Evolutionary conservation across 2,113 vertebrate species (phyloP), one percentile per base, ranked within the genome.

Genomic region (Chaenocephalus aceratus): DNA sequence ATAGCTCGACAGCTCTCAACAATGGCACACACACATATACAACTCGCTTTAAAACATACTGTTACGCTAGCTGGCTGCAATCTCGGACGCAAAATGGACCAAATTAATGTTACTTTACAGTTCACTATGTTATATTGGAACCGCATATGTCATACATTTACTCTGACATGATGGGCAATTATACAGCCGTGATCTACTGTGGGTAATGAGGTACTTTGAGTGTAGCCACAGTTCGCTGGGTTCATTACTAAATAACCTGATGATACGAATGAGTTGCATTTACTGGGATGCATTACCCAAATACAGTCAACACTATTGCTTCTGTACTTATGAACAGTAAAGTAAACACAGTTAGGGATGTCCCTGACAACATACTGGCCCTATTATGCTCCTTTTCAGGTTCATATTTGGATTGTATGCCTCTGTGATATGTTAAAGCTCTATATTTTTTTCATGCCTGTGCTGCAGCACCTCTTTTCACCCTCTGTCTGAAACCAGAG

Each of bases 1-100:
- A 91, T 77, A 79, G 71, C 67, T 85, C 74, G 80, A 77, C 83
- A 90, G 84, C 80, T 86, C 77, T 74, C 90, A 90, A 90, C 83
- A 87, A 82, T 60, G 13, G 60, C 62, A 70, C 41, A 85, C 21
- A 54, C 36, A 58, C 13, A 10, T 52, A 61, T 46, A 67, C 54
- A 65, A 46, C 10, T 66, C 48, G 3, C 16, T n/a, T 2, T 21
- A 62, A 57, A 53, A 51, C 56, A 54, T 56, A 44, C 10, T 12
- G 34, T 69, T 82, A 63, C 41, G 4, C 72, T 74, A 57, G 3
- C 44, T 57, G 63, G 61, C 54, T 67, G 34, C 70, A 80, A 66
- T 73, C 36, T 74, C 76, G 21, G 68, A 69, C 62, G 58, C 54
- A 77, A 86, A 90, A 90, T 72, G 72, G 81, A 73, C 54, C 63